These are phyloP conservation scores for Tetragonula carbonaria DNA, from an alignment of 2,888 invertebrate genomes.

Conservation along the genomic window DNA sequence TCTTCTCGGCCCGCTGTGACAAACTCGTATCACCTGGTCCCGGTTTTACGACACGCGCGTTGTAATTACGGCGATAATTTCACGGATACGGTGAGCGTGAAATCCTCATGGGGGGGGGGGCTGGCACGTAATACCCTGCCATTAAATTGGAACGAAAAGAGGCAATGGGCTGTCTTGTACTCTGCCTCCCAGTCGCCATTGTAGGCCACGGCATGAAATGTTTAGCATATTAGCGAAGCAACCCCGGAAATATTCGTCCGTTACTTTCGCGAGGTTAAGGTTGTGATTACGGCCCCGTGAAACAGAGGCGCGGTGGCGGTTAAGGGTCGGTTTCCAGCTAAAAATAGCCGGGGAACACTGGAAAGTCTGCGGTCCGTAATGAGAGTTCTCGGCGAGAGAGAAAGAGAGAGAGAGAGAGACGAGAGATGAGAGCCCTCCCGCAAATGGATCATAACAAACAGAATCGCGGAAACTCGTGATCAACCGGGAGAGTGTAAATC, in stretches of 20 bases:
- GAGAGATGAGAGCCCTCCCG: constrained; percentile 13
- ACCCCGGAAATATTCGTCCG: constrained; percentile 61
- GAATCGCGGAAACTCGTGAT: constrained; percentile 26
- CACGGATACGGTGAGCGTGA: constrained; percentile 62
- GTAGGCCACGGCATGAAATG: constrained; percentile 76
- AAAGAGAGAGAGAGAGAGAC: no score
- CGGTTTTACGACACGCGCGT: constrained; percentile 62
- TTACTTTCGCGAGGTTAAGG: constrained; percentile 61
- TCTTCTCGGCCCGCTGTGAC: constrained; percentile 11
- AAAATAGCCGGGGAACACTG: constrained; percentile 46
- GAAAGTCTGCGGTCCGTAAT: constrained; percentile 44
- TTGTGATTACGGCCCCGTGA: constrained; percentile 64
- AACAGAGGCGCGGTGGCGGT: constrained; percentile 22
- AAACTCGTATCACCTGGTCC: constrained; percentile 46
- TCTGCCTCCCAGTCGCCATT: constrained; percentile 40
- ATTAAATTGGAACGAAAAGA: constrained; percentile 78
- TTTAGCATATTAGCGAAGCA: constrained; percentile 72
- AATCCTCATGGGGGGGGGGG: constrained; percentile 67
- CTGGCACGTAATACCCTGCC: constrained; percentile 72
- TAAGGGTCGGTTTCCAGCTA: constrained; percentile 39
- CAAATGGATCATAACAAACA: constrained; percentile 41
- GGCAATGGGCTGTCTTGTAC: constrained; percentile 46
- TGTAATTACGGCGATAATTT: constrained; percentile 80
- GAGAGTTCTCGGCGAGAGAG: constrained; percentile 29
- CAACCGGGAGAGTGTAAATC: constrained; percentile 1